These are phyloP conservation scores for Hylia prasina DNA, from an alignment of 2,113 vertebrate genomes.

Conservation along the genomic window DNA sequence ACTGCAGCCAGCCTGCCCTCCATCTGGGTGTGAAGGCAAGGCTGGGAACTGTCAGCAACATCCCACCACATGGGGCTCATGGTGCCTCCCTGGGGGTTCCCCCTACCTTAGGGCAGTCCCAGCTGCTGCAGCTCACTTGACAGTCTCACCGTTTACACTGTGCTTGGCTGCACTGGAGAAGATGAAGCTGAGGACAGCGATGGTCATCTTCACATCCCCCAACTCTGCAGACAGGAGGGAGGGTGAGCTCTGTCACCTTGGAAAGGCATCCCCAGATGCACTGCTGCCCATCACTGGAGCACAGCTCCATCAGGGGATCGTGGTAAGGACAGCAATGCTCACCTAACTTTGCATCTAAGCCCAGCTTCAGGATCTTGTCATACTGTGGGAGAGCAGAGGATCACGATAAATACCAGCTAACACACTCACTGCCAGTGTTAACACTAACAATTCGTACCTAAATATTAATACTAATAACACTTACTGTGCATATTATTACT, in stretches of 20 bases:
- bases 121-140: conserved; percentile 76
- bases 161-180: conserved; percentile 91
- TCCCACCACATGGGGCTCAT: too few species aligned
- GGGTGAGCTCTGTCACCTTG: accelerated
- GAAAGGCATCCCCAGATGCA: accelerated
- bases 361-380: conserved; percentile 90
- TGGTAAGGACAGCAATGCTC: conserved; percentile 28
- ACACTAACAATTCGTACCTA: neutral
- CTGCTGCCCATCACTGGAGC: accelerated
- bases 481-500: too few species aligned
- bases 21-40: neutral
- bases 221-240: conserved; percentile 64
- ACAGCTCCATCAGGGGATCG: accelerated
- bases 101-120: too few species aligned
- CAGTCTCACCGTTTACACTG: conserved; percentile 85
- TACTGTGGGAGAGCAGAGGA: conserved; percentile 68
- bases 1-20: accelerated
- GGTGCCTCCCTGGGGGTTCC: too few species aligned
- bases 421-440: neutral
- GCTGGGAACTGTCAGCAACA: too few species aligned
- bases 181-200: conserved; percentile 89
- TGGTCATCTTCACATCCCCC: too few species aligned
- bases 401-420: neutral
- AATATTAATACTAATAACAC: too few species aligned
- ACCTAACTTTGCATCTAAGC: conserved; percentile 91